Conservation (phyloP, 2,797 vertebrate genomes). For the Oceanodroma leucorhoa region DNA sequence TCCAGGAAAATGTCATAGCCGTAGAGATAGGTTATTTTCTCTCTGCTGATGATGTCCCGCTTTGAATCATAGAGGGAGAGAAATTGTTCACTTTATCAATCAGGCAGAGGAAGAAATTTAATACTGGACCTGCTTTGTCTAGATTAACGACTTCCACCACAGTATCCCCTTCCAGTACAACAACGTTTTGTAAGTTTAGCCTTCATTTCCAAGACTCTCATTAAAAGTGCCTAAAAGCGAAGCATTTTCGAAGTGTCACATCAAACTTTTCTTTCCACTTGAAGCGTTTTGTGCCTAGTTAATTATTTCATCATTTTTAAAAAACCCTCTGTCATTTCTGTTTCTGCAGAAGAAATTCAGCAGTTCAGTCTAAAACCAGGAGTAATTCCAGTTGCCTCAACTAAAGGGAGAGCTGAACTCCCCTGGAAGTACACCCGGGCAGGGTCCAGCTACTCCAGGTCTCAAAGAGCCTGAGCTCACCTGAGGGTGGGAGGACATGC, state of each 20-base stretch:
- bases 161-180: neutral
- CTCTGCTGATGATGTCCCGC: fast-evolving
- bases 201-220: neutral
- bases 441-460: neutral
- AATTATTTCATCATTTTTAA: neutral
- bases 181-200: neutral
- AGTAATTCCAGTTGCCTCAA: neutral
- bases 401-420: neutral
- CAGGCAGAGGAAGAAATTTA: neutral
- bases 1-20: neutral
- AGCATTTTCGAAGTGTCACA: neutral
- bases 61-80: neutral
- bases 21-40: neutral
- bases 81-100: neutral
- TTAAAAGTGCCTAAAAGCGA: neutral
- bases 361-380: neutral
- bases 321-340: neutral
- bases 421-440: neutral
- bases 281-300: neutral
- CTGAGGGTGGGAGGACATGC: neutral
- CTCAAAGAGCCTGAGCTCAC: neutral
- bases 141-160: neutral
- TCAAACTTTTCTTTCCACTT: neutral
- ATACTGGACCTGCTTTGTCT: neutral
- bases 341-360: neutral